These are phyloP conservation scores for Strigamia crassipes DNA, from an alignment of 2,888 invertebrate genomes.

Conservation along the genomic window DNA sequence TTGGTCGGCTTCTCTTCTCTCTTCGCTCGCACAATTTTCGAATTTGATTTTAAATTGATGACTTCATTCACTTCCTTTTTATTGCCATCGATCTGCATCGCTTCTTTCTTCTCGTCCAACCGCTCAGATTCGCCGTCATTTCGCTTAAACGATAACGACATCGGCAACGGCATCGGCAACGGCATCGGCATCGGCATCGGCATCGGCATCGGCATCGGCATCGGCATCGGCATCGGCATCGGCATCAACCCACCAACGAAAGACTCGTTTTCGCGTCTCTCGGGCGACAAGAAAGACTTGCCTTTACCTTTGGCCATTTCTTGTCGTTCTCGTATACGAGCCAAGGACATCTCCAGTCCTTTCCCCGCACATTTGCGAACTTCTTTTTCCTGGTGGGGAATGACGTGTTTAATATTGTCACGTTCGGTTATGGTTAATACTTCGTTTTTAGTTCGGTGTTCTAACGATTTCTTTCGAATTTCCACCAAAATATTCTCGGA, in stretches of 20 bases:
- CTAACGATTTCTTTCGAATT: not conserved
- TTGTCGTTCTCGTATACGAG: not conserved
- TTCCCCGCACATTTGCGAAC: conserved; percentile 7
- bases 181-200: not conserved
- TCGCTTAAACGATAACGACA: not conserved
- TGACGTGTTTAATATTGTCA: not conserved
- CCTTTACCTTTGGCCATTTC: conserved; percentile 4
- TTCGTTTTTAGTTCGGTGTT: not conserved
- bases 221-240: not conserved
- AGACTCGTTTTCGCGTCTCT: not conserved
- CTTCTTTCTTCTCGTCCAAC: not conserved
- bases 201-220: not conserved
- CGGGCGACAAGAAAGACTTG: not conserved
- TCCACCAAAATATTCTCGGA: not conserved
- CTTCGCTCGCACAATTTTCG: not conserved
- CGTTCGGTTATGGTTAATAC: not conserved
- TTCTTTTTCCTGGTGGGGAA: conserved; percentile 28
- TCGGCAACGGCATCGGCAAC: not conserved
- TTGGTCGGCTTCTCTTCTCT: not conserved
- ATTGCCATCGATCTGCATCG: not conserved
- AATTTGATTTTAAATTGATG: not conserved
- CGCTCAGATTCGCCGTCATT: not conserved
- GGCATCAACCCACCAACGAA: not conserved
- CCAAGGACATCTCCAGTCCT: conserved; percentile 15
- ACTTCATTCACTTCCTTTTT: not conserved